Evolutionary conservation across 2,888 invertebrate genomes (phyloP).

Genomic region (Limnephilus lunatus): DNA sequence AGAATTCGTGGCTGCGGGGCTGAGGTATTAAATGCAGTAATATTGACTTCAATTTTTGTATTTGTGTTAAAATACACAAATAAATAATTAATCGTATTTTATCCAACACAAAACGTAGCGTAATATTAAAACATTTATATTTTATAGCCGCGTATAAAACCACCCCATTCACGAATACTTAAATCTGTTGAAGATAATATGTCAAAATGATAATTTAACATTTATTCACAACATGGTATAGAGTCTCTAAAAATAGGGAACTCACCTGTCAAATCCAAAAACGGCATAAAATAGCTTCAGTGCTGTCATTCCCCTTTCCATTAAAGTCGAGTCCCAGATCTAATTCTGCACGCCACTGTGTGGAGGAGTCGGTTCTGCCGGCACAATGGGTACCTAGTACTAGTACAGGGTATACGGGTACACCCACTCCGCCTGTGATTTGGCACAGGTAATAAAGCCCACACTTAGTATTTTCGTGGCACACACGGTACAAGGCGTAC

Average conservation of each 20-base stretch:
- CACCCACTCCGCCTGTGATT: slow-evolving; percentile 55
- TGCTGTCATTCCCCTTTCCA: slow-evolving; percentile 7
- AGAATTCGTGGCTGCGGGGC: too few species aligned
- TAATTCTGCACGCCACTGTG: slow-evolving; percentile 35
- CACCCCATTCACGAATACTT: not conserved
- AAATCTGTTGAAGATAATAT: not conserved
- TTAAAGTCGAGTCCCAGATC: slow-evolving; percentile 6
- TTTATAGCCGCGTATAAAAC: not conserved
- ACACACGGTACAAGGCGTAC: slow-evolving; percentile 12
- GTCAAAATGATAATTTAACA: not conserved
- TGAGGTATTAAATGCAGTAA: too few species aligned
- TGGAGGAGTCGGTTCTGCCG: not conserved
- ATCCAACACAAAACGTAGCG: too few species aligned
- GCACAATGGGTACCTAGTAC: slow-evolving; percentile 50
- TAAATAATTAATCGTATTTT: too few species aligned
- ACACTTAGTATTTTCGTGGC: slow-evolving; percentile 36
- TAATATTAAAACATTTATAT: too few species aligned
- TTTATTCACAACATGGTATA: not conserved
- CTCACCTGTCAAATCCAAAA: not conserved
- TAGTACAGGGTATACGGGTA: slow-evolving; percentile 14
- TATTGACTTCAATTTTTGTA: too few species aligned
- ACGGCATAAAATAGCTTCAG: not conserved
- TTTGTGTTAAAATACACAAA: too few species aligned
- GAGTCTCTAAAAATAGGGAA: not conserved
- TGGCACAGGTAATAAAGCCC: slow-evolving; percentile 59